Percentiles rank a stretch among this genome's conserved stretches.
Evolutionary conservation across 1,140 invertebrate species (phyloP).

Genomic region (Rhagoletis zephyria): DNA sequence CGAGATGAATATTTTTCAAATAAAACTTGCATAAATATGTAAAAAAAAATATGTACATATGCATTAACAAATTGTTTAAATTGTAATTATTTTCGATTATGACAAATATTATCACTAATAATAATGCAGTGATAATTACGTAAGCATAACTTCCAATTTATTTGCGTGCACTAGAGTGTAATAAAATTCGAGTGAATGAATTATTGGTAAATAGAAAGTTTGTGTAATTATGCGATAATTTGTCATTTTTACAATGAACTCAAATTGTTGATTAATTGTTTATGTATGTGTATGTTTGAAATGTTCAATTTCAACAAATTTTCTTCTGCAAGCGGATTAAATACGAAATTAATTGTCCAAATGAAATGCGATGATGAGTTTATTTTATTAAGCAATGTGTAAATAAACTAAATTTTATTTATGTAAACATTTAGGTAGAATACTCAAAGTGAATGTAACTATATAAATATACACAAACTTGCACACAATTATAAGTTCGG

Average conservation of each 20-base stretch:
- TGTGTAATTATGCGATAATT: conserved; percentile 22
- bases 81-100: conserved; percentile 40
- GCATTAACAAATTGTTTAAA: neutral
- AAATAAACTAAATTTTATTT: neutral
- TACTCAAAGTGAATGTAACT: neutral
- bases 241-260: neutral
- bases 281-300: too few relatives aligned
- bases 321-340: neutral
- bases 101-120: conserved; percentile 18
- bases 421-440: neutral
- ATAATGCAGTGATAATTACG: conserved; percentile 13
- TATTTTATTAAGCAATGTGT: neutral
- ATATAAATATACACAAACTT: neutral
- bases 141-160: neutral
- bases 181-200: neutral
- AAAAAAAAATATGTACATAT: neutral
- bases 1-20: neutral
- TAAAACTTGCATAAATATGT: neutral
- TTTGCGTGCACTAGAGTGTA: neutral
- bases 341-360: neutral
- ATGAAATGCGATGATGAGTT: neutral
- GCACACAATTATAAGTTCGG: neutral
- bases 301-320: neutral
- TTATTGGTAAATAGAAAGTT: neutral
- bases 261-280: neutral